phyloP scores from a whole-genome alignment of 1,140 invertebrate genomes.

The Oreohelix idahoensis region DNA sequence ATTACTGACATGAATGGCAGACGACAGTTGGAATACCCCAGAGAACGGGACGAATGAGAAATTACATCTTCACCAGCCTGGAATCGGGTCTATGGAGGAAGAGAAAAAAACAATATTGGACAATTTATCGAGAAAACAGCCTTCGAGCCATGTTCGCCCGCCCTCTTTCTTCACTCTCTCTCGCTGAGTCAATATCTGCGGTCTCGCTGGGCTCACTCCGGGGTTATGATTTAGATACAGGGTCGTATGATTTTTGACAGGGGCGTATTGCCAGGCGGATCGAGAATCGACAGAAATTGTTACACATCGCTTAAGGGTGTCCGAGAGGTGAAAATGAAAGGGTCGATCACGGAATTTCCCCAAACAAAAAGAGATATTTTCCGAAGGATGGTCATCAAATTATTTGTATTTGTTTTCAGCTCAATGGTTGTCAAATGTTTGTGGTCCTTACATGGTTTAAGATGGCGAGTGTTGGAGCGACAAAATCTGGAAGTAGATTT shows the following conservation, averaged over 20 bases:
- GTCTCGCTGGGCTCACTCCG: not conserved
- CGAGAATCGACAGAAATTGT: not conserved
- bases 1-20: not conserved
- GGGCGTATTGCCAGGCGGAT: not conserved
- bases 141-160: not conserved
- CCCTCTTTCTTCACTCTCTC: not conserved
- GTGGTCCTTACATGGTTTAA: not conserved
- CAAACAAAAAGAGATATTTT: not conserved
- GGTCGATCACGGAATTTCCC: not conserved
- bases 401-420: constrained; percentile 1
- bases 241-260: not conserved
- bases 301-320: not conserved
- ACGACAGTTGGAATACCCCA: no score
- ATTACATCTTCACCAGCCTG: no score
- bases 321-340: not conserved
- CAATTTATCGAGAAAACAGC: constrained; percentile 4
- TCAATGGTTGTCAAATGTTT: not conserved
- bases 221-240: not conserved
- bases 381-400: constrained; percentile 2
- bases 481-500: no score
- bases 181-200: not conserved
- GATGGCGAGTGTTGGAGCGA: no score
- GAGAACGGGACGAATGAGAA: no score
- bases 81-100: not conserved
- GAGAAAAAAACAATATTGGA: not conserved